A percentile compares a stretch with the other conserved stretches of the same genome.
phyloP scores from a whole-genome alignment of 2,113 vertebrate genomes.

The Elachura formosa region DNA sequence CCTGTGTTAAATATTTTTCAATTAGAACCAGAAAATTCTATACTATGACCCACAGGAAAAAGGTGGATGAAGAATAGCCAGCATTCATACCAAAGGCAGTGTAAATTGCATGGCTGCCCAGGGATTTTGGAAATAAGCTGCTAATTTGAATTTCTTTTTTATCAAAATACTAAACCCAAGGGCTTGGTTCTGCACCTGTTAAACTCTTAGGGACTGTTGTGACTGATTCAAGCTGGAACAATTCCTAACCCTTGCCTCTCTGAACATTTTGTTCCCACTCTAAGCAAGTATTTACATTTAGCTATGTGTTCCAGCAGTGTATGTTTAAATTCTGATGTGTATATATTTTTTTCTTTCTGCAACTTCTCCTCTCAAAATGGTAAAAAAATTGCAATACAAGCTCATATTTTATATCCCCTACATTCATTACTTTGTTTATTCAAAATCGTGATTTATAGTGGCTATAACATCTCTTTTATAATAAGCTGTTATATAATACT shows the following conservation, averaged over 20 bases:
- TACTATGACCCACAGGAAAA: neutral
- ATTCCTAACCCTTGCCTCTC: neutral
- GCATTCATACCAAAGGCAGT: neutral
- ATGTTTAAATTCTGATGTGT: neutral
- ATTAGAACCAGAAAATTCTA: neutral
- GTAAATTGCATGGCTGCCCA: neutral
- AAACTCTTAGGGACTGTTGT: neutral
- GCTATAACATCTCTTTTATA: conserved; percentile 5
- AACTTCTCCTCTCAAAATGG: neutral
- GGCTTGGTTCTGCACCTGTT: neutral
- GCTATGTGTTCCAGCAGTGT: neutral
- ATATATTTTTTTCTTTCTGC: neutral
- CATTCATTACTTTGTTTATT: conserved; percentile 19
- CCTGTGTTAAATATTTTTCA: neutral
- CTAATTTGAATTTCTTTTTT: neutral
- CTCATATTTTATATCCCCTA: neutral
- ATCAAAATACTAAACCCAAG: neutral
- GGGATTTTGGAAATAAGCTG: neutral
- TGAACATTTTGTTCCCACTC: neutral
- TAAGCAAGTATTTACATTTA: neutral
- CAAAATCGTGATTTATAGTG: conserved; percentile 34
- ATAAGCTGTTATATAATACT: conserved; percentile 34
- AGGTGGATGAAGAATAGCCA: neutral
- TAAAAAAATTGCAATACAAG: neutral
- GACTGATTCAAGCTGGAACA: neutral